A percentile compares a stretch with the other conserved stretches of the same genome.
Conservation (phyloP, 2,113 vertebrate species). For the Siphamia tubifer region DNA sequence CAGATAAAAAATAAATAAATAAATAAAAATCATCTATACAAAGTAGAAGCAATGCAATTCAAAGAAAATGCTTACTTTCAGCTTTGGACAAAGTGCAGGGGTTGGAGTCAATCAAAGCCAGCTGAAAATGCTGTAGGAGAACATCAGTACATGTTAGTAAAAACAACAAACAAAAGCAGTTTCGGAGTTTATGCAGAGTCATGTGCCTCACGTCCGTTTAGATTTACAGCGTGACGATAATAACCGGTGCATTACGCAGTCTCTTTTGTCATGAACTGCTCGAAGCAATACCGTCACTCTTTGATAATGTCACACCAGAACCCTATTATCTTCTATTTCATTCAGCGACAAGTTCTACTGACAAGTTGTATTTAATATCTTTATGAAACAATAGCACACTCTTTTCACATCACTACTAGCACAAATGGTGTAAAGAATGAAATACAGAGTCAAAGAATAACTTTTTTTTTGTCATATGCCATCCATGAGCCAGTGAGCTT, state of each 20-base stretch:
- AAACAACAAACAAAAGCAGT: not conserved
- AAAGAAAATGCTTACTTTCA: conserved; percentile 91
- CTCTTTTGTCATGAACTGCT: not conserved
- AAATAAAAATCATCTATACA: too few species aligned
- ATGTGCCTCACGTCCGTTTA: not conserved
- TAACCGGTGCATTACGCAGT: not conserved
- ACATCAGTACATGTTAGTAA: not conserved
- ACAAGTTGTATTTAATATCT: too few species aligned
- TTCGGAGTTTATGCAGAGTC: too few species aligned
- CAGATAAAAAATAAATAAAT: too few species aligned
- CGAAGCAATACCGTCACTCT: not conserved
- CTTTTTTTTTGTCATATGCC: too few species aligned
- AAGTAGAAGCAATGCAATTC: too few species aligned
- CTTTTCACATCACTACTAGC: too few species aligned
- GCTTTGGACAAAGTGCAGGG: conserved; percentile 99
- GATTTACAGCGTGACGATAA: not conserved
- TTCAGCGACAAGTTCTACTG: not conserved
- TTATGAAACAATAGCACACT: too few species aligned
- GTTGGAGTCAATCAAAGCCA: conserved; percentile 99
- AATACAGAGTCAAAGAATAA: too few species aligned
- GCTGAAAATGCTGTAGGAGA: conserved; percentile 95
- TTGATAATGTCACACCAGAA: not conserved
- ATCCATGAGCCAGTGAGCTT: too few species aligned
- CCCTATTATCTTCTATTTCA: not conserved
- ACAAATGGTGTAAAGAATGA: too few species aligned